Base-by-base conservation (phyloP, 1,140 invertebrate species). In the Mesaphorura yosii region DNA sequence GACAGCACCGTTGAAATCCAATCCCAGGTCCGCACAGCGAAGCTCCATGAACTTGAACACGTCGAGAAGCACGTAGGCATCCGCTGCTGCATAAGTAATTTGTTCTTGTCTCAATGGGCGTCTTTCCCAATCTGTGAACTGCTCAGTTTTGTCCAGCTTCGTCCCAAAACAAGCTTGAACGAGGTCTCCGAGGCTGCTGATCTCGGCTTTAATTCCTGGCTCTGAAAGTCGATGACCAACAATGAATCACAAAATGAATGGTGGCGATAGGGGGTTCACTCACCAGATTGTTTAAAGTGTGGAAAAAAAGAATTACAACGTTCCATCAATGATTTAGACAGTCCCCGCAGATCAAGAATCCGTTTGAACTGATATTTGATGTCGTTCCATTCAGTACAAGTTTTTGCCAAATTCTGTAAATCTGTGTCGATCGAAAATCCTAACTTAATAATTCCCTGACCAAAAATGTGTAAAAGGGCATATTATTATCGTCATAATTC, bases 41-140 rank as follows among this genome's bases (percentile, higher is more conserved):
- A 75, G 41, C 53, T 66, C 69, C 5, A 83, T 55, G 1, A 73
- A 67, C 26, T 81, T 70, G 70, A 84, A 88, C 34, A 87, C 70
- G 70, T 87, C 76, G 51, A 90, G 62, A 14, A 90, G 70, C 60
- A 86, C 85, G 70, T 78, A 80, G 2, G 84, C 84, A 73, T 89
- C 86, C 25, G 87, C 64, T 26, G 85, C 84, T 78, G 63, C 87
- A 76, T 91, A 91, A 55, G 70, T 66, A 26, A 86, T 76, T 71
- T 91, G 88, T 49, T 76, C 75, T 37, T 75, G 66, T 51, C 86
- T 69, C 23, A 91, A 67, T 22, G 88, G 88, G 64, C 87, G 72
- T 54, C 77, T 73, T 65, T 88, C 83, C 87, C 87, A 91, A 71
- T 90, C 83, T 0, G 85, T 88, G 72, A 88, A 85, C 62, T 88